Evolutionary conservation across 2,113 vertebrate genomes (phyloP).

Genomic region (Canis aureus): DNA sequence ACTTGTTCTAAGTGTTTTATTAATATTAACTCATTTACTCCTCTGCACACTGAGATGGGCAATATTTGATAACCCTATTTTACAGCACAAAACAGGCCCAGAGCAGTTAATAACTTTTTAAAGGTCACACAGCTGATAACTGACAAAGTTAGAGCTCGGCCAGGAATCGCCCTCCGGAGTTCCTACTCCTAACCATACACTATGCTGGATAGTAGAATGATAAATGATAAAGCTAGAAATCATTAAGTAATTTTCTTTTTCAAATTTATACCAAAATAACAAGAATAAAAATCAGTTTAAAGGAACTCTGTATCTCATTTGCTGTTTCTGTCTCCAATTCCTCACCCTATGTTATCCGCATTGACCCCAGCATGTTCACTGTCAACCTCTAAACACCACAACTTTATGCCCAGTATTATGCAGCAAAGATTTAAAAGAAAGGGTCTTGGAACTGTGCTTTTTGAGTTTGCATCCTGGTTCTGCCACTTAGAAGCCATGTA

Average conservation of each 20-base stretch:
- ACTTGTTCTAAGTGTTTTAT: not conserved
- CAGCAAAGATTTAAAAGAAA: not conserved
- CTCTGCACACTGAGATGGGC: not conserved
- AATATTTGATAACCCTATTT: not conserved
- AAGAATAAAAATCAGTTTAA: not conserved
- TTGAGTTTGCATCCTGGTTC: not conserved
- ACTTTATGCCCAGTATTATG: not conserved
- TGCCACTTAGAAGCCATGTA: not conserved
- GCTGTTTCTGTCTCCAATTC: not conserved
- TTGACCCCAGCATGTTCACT: accelerated
- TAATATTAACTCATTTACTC: not conserved
- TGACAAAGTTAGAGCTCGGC: not conserved
- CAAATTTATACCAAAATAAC: constrained; percentile 4
- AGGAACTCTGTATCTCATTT: not conserved
- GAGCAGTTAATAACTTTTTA: not conserved
- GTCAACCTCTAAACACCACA: not conserved
- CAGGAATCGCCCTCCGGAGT: not conserved
- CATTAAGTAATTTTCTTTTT: not conserved
- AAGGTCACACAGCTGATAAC: not conserved
- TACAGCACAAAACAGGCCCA: not conserved
- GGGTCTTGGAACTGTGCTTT: not conserved
- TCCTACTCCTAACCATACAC: not conserved
- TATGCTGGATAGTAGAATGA: not conserved
- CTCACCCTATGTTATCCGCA: not conserved
- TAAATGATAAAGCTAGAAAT: not conserved